Conservation (phyloP, 2,113 vertebrate genomes). For the Cairina moschata region DNA sequence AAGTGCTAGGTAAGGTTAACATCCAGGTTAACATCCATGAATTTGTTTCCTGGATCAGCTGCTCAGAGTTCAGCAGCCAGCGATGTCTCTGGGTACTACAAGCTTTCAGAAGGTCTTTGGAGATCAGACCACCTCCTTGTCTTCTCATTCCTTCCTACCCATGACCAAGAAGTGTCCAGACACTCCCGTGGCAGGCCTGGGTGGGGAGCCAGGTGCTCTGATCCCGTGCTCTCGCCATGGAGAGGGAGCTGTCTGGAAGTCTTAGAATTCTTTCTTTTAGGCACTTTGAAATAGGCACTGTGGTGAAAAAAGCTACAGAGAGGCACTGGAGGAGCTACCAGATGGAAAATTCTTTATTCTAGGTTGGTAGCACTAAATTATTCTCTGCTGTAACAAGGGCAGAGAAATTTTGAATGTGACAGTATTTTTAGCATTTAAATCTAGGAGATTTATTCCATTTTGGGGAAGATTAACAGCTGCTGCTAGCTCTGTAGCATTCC, state of each 20-base stretch:
- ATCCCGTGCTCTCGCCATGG: not conserved
- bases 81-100: not conserved
- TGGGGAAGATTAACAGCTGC: slow-evolving; percentile 21
- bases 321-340: not conserved
- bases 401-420: slow-evolving; percentile 11
- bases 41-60: not conserved
- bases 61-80: not conserved
- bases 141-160: not conserved
- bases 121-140: not conserved
- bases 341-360: not conserved
- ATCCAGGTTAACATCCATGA: not conserved
- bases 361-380: not conserved
- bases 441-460: slow-evolving; percentile 2
- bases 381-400: slow-evolving; percentile 18
- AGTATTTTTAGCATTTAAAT: slow-evolving; percentile 30
- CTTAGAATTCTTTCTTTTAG: not conserved
- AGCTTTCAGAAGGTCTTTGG: not conserved
- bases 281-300: not conserved
- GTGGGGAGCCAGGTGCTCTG: not conserved
- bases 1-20: not conserved
- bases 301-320: not conserved
- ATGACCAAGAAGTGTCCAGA: not conserved
- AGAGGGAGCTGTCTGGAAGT: not conserved
- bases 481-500: not conserved
- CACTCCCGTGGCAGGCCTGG: not conserved